Conservation (phyloP, 2,888 invertebrate genomes). For the Latrodectus elegans region DNA sequence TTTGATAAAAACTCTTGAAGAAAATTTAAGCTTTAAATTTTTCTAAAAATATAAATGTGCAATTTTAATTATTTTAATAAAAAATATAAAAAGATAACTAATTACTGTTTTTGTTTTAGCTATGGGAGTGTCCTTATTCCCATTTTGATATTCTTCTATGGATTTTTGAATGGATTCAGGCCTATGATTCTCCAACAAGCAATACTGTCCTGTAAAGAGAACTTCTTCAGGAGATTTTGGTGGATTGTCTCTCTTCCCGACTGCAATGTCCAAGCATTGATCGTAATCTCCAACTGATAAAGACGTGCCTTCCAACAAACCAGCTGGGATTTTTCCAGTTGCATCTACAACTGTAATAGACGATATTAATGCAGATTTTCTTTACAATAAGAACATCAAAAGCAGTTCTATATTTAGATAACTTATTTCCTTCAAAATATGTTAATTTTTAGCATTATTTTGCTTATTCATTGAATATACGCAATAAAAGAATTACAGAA, state of each 20-base stretch:
- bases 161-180: conserved; percentile 47
- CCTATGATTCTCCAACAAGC: conserved; percentile 52
- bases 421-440: too few relatives aligned
- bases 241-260: conserved; percentile 34
- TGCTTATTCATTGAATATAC: too few relatives aligned
- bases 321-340: conserved; percentile 63
- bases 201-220: conserved; percentile 50
- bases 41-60: too few relatives aligned
- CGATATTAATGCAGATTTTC: too few relatives aligned
- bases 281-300: conserved; percentile 65
- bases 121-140: conserved; percentile 39
- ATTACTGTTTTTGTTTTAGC: conserved; percentile 64
- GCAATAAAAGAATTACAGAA: too few relatives aligned
- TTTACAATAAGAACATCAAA: too few relatives aligned
- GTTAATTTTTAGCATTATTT: too few relatives aligned
- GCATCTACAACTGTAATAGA: conserved; percentile 65
- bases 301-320: conserved; percentile 65
- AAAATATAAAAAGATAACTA: too few relatives aligned
- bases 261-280: conserved; percentile 65
- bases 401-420: too few relatives aligned
- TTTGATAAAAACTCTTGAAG: too few relatives aligned
- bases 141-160: conserved; percentile 44
- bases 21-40: too few relatives aligned
- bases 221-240: conserved; percentile 30
- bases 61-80: too few relatives aligned